A percentile compares a stretch with the other conserved stretches of the same genome.
Evolutionary conservation across 2,797 vertebrate genomes (phyloP).

Genomic region (Loris lydekkerianus): DNA sequence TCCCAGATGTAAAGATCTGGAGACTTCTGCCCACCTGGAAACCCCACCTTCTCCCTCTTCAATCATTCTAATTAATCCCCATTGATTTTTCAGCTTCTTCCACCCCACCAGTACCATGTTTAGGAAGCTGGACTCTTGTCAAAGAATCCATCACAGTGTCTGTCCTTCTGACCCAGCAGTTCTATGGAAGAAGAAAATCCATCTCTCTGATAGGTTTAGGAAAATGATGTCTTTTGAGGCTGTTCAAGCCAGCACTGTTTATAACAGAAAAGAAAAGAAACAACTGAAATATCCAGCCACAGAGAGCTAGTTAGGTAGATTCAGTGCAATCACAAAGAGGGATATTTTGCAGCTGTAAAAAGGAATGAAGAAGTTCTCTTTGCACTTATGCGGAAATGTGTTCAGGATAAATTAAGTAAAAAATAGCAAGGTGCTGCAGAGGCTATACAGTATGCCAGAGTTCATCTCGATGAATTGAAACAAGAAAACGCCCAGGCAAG

Average conservation of each 20-base stretch:
- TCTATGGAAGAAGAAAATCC: neutral
- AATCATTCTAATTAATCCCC: neutral
- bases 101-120: neutral
- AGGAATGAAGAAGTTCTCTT: no score
- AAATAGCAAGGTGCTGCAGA: no score
- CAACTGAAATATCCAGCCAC: neutral
- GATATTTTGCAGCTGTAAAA: neutral
- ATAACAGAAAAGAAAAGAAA: neutral
- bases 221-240: neutral
- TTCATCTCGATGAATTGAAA: no score
- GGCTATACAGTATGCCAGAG: no score
- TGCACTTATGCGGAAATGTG: no score
- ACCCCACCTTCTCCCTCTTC: neutral
- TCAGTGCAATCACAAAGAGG: no score
- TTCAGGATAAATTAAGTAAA: no score
- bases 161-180: neutral
- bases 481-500: no score
- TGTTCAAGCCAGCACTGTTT: neutral
- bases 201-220: neutral
- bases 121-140: neutral
- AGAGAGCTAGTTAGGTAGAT: neutral
- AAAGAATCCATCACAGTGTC: neutral
- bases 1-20: neutral
- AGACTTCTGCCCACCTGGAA: neutral
- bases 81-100: neutral